phyloP scores from a whole-genome alignment of 1,140 invertebrate species.

The Nephila pilipes region DNA sequence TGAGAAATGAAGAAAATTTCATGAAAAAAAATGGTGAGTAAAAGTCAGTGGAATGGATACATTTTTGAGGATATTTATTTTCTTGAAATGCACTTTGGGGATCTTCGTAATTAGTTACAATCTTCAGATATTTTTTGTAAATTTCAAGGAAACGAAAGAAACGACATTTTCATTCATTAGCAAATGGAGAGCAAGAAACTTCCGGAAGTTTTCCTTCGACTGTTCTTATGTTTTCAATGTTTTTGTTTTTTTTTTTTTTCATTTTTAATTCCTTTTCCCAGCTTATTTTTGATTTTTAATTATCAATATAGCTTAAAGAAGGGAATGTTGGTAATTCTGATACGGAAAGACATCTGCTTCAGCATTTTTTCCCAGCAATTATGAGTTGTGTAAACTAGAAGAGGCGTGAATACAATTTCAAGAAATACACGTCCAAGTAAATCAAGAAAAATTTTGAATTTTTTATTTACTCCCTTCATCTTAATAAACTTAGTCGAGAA shows the following conservation, averaged over 20 bases:
- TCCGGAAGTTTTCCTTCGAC: not conserved
- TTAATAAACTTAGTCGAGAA: not conserved
- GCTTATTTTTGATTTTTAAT: constrained; percentile 25
- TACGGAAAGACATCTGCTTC: not conserved
- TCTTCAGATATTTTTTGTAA: not conserved
- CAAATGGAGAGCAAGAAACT: not conserved
- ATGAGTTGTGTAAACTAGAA: not conserved
- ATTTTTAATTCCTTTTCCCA: not conserved
- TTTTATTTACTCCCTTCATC: not conserved
- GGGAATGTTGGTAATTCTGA: not conserved
- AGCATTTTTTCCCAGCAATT: not conserved
- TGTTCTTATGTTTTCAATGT: not conserved
- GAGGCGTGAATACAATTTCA: not conserved
- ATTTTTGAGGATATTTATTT: constrained; percentile 16
- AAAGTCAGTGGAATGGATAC: not conserved
- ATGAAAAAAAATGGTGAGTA: not conserved
- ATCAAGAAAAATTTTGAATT: not conserved
- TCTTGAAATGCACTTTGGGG: not conserved
- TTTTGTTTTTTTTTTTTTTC: not conserved
- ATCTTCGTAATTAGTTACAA: constrained; percentile 53
- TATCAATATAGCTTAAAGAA: constrained; percentile 24
- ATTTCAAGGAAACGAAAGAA: not conserved
- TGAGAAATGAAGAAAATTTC: not conserved
- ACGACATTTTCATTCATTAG: constrained; percentile 50
- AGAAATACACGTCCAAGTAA: not conserved